These are phyloP conservation scores for Sarcophaga bullata DNA, from an alignment of 1,140 invertebrate species.

Conservation along the genomic window DNA sequence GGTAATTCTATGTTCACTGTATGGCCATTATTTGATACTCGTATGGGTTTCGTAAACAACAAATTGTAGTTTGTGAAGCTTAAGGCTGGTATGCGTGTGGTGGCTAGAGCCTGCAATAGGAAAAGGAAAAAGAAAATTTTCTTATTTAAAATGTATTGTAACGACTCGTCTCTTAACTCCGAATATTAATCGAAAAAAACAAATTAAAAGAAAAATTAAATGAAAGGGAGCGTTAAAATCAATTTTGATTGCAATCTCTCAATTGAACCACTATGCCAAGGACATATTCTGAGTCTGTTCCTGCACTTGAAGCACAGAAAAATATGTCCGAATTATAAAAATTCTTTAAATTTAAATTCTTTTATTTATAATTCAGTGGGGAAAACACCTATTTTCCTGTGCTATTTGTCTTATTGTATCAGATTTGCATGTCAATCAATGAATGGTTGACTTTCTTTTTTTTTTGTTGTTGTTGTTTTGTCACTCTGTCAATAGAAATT, in stretches of 20 bases:
- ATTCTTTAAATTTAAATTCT: too few relatives aligned
- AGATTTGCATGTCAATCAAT: slow-evolving; percentile 5
- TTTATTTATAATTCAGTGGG: too few relatives aligned
- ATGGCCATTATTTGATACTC: slow-evolving; percentile 37
- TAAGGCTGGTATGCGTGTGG: neutral
- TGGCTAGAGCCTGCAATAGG: slow-evolving; percentile 17
- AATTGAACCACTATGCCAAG: too few relatives aligned
- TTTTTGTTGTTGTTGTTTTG: neutral
- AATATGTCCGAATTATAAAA: too few relatives aligned
- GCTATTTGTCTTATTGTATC: neutral
- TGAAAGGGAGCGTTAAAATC: too few relatives aligned
- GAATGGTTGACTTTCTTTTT: neutral
- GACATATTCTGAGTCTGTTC: too few relatives aligned
- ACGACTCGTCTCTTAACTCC: too few relatives aligned
- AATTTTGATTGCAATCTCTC: too few relatives aligned
- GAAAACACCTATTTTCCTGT: too few relatives aligned
- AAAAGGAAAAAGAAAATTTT: neutral
- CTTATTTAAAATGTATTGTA: neutral
- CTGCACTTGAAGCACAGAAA: too few relatives aligned
- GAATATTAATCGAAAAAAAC: too few relatives aligned
- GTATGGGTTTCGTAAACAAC: neutral
- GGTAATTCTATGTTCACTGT: slow-evolving; percentile 42
- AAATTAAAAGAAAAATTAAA: too few relatives aligned
- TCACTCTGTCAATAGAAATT: neutral
- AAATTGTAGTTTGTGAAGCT: slow-evolving; percentile 37